Conservation (phyloP, 2,113 vertebrate genomes). For the Corydoras sp. region DNA sequence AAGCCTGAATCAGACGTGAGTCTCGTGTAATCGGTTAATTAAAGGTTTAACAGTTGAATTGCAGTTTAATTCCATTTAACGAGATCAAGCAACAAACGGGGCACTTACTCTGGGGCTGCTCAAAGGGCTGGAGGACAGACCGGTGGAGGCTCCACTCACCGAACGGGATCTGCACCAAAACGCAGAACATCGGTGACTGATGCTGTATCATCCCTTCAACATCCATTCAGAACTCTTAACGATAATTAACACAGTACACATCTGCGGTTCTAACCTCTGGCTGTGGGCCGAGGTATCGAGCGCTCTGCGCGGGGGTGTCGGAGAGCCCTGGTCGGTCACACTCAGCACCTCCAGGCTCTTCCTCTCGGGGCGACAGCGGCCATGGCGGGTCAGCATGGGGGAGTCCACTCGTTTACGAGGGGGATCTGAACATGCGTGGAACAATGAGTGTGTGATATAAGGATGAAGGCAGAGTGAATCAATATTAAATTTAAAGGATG, state of each 20-base stretch:
- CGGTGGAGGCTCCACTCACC: constrained; percentile 84
- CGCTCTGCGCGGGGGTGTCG: constrained; percentile 77
- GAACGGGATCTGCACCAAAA: constrained; percentile 73
- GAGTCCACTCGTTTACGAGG: constrained; percentile 87
- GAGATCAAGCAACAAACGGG: neutral
- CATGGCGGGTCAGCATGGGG: constrained; percentile 86
- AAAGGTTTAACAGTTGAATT: too few relatives aligned
- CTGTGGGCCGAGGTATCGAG: constrained; percentile 83
- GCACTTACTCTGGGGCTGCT: constrained; percentile 84
- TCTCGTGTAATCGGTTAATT: neutral
- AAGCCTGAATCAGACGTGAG: neutral
- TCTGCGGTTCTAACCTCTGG: constrained; percentile 68
- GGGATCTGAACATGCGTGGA: constrained; percentile 63
- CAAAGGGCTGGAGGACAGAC: constrained; percentile 83
- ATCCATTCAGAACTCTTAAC: neutral
- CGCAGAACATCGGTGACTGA: neutral
- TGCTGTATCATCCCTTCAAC: too few relatives aligned
- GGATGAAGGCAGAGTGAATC: too few relatives aligned
- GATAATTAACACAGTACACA: neutral
- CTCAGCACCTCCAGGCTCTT: constrained; percentile 87
- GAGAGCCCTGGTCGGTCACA: constrained; percentile 83
- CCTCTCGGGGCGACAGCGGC: constrained; percentile 81
- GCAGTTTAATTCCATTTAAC: too few relatives aligned
- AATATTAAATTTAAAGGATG: too few relatives aligned
- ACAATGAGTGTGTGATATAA: too few relatives aligned